These are phyloP conservation scores for Dendronephthya gigantea DNA, from an alignment of 64 coral and sea anemone species.

Conservation along the genomic window DNA sequence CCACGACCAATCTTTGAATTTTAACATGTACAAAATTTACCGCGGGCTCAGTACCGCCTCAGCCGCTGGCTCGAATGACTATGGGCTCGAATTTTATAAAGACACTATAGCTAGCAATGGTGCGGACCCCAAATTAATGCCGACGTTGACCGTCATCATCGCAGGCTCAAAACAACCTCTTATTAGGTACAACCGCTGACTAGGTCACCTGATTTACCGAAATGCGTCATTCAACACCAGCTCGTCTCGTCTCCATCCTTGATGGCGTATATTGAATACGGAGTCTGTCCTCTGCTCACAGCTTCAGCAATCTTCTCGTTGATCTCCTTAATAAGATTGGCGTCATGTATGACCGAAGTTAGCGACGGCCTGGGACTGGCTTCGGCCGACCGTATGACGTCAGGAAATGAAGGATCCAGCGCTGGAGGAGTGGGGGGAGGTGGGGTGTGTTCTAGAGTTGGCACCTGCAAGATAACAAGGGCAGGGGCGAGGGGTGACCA, in stretches of 20 bases:
- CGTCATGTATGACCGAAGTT: slow-evolving; percentile 40
- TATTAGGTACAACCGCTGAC: neutral
- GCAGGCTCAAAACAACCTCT: neutral
- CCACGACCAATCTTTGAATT: too few species aligned
- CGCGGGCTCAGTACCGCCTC: neutral
- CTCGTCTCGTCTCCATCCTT: slow-evolving; percentile 89
- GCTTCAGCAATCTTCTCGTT: slow-evolving; percentile 86
- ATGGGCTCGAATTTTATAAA: neutral
- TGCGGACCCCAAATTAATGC: neutral
- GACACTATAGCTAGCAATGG: neutral
- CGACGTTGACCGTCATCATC: neutral
- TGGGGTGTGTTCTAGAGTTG: neutral
- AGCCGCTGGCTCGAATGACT: neutral
- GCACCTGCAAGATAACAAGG: neutral
- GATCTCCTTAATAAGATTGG: slow-evolving; percentile 63
- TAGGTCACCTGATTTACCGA: neutral
- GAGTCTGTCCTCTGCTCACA: slow-evolving; percentile 64
- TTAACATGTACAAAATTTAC: too few species aligned
- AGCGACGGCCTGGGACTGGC: slow-evolving; percentile 78
- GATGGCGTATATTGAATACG: slow-evolving; percentile 84
- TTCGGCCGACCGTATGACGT: slow-evolving; percentile 92
- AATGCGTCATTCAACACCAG: slow-evolving; percentile 62
- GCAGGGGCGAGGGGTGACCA: neutral
- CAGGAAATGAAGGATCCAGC: slow-evolving; percentile 63
- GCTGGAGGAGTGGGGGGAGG: neutral